Evolutionary conservation across 2,113 vertebrate species (phyloP), one percentile per base, ranked within the genome.

Genomic region (Alligator mississippiensis): DNA sequence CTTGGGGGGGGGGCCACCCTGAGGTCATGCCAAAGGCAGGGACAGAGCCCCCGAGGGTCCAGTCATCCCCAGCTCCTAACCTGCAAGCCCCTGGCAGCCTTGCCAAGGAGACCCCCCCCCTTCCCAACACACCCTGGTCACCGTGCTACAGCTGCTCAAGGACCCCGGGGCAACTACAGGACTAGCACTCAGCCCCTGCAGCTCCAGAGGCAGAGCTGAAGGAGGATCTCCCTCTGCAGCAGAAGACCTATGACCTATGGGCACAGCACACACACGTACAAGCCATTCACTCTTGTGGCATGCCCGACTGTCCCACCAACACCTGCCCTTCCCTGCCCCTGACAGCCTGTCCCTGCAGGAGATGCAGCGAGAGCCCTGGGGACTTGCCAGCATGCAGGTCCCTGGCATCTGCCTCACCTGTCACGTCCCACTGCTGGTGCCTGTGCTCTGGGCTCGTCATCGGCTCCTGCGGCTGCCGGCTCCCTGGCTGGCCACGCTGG

Each of bases 1-100:
- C 19, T 34, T 30, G 6, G 82, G 93, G 90, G 93, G 95, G 82
- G 93, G 90, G 93, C 94, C 38, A 5, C 38, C 38, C 38, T 10
- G 19, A 72, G 30, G 30, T 21, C 10, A 34, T 21, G 18, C 18
- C 68, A 17, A 38, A 38, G 19, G 5, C 22, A n/a, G 14, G 4
- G 16, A 16, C 27, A 34, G 68, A 38, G 68, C 30, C 22, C 19
- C 30, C 30, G 38, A 30, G 30, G 38, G 68, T 30, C 66, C 30
- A 5, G 5, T 12, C 10, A 34, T 30, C 68, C 30, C 4, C 30
- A 22, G 13, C 68, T 11, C 68, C 9, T 72, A 34, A 38, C 38
- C 38, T 38, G 38, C 38, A 38, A 38, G 68, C 11, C 21, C 6
- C 2, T 7, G 34, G 13, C 34, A 22, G 68, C 30, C 17, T 19